phyloP scores from a whole-genome alignment of 2,113 vertebrate genomes.

The Alosa alosa region DNA sequence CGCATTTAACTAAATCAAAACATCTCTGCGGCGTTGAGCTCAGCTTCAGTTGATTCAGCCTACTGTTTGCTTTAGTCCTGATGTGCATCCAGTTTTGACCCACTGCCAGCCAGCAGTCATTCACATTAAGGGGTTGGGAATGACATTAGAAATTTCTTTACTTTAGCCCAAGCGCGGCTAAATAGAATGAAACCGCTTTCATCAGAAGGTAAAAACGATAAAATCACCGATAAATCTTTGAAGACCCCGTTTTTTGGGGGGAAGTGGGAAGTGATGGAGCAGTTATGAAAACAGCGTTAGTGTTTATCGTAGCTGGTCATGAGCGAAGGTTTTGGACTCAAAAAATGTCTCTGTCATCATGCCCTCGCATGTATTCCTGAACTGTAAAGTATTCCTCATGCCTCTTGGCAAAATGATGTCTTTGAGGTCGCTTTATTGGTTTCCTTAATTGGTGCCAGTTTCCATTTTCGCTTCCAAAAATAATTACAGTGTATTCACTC shows the following conservation, averaged over 20 bases:
- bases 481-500: constrained; percentile 55
- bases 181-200: too few relatives aligned
- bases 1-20: constrained; percentile 61
- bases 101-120: neutral
- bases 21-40: constrained; percentile 36
- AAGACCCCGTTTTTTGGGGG: neutral
- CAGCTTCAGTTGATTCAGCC: constrained; percentile 9
- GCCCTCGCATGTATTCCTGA: constrained; percentile 55
- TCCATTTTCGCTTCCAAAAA: constrained; percentile 72
- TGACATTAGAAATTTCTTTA: constrained; percentile 8
- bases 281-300: neutral
- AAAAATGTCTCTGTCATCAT: neutral
- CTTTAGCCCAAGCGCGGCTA: too few relatives aligned
- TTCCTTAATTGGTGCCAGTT: constrained; percentile 73
- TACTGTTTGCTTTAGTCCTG: constrained; percentile 6
- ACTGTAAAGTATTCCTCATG: constrained; percentile 53
- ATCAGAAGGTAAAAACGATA: neutral
- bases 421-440: constrained; percentile 70
- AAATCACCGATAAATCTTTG: neutral
- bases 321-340: neutral
- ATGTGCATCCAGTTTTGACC: neutral
- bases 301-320: neutral
- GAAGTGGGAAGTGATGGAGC: constrained; percentile 3
- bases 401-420: constrained; percentile 62
- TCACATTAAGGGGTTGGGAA: neutral